Percentiles rank a stretch among this genome's conserved stretches.
phyloP scores from a whole-genome alignment of 2,888 invertebrate genomes.

The Empis stercorea region DNA sequence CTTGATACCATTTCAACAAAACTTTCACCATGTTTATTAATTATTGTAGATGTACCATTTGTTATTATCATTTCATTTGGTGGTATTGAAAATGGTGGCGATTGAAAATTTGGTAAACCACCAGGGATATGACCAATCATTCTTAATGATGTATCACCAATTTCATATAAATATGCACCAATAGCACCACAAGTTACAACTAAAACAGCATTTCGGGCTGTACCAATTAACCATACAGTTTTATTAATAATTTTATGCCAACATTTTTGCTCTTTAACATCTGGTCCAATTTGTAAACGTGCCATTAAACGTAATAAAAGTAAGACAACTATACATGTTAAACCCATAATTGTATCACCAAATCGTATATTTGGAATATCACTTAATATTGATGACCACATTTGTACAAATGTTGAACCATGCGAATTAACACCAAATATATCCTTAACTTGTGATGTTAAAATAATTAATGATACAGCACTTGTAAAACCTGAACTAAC shows the following conservation, averaged over 20 bases:
- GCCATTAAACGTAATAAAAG: slow-evolving; percentile 64
- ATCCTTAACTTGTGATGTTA: slow-evolving; percentile 77
- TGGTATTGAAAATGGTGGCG: slow-evolving; percentile 54
- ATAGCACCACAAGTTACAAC: slow-evolving; percentile 61
- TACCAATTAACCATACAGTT: slow-evolving; percentile 61
- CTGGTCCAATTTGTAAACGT: slow-evolving; percentile 48
- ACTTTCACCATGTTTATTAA: slow-evolving; percentile 15
- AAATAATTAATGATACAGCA: slow-evolving; percentile 78
- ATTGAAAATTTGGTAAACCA: slow-evolving; percentile 53
- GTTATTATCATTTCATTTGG: slow-evolving; percentile 23
- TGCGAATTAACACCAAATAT: slow-evolving; percentile 58
- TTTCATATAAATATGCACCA: slow-evolving; percentile 48
- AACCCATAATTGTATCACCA: slow-evolving; percentile 65
- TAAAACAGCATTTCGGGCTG: slow-evolving; percentile 71
- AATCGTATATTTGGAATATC: slow-evolving; percentile 53
- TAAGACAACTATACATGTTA: slow-evolving; percentile 58
- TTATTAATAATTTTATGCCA: slow-evolving; percentile 50
- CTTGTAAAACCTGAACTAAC: slow-evolving; percentile 84
- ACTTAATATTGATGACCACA: slow-evolving; percentile 60
- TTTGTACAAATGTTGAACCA: slow-evolving; percentile 68
- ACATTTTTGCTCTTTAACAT: slow-evolving; percentile 39
- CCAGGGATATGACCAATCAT: slow-evolving; percentile 62
- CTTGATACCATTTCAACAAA: slow-evolving; percentile 65
- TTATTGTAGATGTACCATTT: slow-evolving; percentile 30
- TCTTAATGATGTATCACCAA: slow-evolving; percentile 40